Base-by-base conservation (phyloP, 2,113 vertebrate genomes). In the Nicator chloris region DNA sequence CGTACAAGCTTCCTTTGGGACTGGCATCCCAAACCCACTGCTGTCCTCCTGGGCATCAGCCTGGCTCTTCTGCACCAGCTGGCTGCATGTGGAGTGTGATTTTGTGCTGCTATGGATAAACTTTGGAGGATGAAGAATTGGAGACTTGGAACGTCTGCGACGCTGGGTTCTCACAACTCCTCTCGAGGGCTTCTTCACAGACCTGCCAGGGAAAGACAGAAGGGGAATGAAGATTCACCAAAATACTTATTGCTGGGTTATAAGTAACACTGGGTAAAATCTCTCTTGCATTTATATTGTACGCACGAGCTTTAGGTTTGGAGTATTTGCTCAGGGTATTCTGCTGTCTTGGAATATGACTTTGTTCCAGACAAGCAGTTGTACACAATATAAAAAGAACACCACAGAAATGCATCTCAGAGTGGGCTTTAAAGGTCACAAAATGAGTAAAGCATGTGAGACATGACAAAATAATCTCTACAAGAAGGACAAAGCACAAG, bases 41-140 rank as follows among this genome's bases (percentile, higher is more conserved):
- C 91, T 88, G 76, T 97, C 82, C 11, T 98, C 98, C 16, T 92
- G 79, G 7, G 95, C 42, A 61, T 98, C 98, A 6, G 87, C 93
- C 49, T 98, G 98, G 91, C 97, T 98, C 95, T 98, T 98, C 86
- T 98, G 98, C 90, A 98, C 98, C 24, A 98, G 97, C 71, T 98
- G 98, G 82, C 69, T 98, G 90, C 97, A 97, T 2, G 97, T 42
- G 54, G 98, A 83, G 37, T 98, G 86, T 4, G 98, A 53, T 14
- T 98, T 92, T 15, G 98, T 42, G 97, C 98, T 98, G 97, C 99
- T 99, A 84, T 99, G 99, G 73, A 99, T 99, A 87, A 99, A 99
- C 94, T 98, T 99, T 0, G 99, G 98, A 53, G 99, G 99, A 78
- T 99, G 99, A 86, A 99, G 98, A 89, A 99, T 98, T 7, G 99